Evolutionary conservation across 2,797 vertebrate species (phyloP), one percentile per base, ranked within the genome.

Genomic region (Microtus obscurus): DNA sequence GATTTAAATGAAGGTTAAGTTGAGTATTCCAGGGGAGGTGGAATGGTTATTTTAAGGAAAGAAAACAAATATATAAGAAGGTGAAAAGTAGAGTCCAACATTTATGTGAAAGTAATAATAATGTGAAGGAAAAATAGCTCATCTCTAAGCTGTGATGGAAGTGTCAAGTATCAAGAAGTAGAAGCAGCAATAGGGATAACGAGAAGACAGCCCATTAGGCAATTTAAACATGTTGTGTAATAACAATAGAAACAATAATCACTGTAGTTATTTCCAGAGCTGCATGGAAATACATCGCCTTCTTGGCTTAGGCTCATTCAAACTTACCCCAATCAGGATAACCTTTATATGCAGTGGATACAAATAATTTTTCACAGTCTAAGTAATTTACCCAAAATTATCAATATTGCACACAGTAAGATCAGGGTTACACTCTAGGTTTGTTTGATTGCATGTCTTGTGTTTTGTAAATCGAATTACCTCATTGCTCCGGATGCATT

Each of bases 331-430:
- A 85, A 67, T 51, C 65, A 65, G 74, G 21, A 45, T 21, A 13
- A 5, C 1, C 43, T 31, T 45, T 87, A 65, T 74, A 53, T 34
- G 56, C 53, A 89, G 19, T 90, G 29, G 25, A 69, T 83, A 83
- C 61, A 83, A 65, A 45, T 83, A 23, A 45, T 34, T 45, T 43
- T 45, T 83, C 40, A 65, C 23, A 45, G 40, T 77, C 23, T 87
- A 83, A 80, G 61, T 92, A 85, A 67, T 89, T 94, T 80, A 2
- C 29, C 45, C 34, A n/a, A 91, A 77, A 31, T 81, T 56, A 79
- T 77, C 9, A 65, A 4, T 12, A 40, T 56, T 73, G 1, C 67
- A 45, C 27, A 67, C 59, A 80, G 51, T 51, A 61, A 87, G 65
- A 89, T 87, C 7, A 74, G 16, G 31, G 29, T 34, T 89, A 87